phyloP scores from a whole-genome alignment of 2,113 vertebrate species.

The Oxyura jamaicensis region DNA sequence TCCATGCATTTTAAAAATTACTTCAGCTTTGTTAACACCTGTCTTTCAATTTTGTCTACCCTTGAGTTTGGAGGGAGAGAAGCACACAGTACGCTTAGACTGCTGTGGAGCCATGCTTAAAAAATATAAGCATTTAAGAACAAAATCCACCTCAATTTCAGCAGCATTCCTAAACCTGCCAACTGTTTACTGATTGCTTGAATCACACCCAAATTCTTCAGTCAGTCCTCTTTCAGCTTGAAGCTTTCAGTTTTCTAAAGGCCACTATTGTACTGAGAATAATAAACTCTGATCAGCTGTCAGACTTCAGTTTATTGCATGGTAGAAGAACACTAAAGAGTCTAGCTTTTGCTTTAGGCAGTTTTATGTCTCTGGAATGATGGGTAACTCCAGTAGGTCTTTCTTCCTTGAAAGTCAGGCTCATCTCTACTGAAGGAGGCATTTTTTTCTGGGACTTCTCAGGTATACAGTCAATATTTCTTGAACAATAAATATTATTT shows the following conservation, averaged over 20 bases:
- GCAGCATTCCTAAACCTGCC: background rate
- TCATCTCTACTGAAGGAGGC: background rate
- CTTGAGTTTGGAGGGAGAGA: background rate
- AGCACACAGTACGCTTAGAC: background rate
- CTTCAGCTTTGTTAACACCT: background rate
- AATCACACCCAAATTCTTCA: background rate
- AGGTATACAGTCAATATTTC: background rate
- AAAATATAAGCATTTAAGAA: constrained; percentile 22
- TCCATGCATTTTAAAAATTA: background rate
- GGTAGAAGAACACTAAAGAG: background rate
- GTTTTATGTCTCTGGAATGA: background rate
- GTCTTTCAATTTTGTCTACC: background rate
- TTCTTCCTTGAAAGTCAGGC: background rate
- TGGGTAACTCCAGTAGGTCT: background rate
- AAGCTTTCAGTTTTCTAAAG: background rate
- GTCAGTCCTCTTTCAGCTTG: background rate
- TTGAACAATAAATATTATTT: background rate
- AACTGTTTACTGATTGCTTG: background rate
- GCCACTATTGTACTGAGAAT: background rate
- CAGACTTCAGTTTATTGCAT: background rate
- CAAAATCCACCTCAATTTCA: constrained; percentile 15
- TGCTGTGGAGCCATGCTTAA: background rate
- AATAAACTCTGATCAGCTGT: background rate
- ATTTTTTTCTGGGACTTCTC: background rate
- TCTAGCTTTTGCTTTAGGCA: background rate